Base-by-base conservation (phyloP, 1,140 invertebrate genomes). In the Bombus terrestris region DNA sequence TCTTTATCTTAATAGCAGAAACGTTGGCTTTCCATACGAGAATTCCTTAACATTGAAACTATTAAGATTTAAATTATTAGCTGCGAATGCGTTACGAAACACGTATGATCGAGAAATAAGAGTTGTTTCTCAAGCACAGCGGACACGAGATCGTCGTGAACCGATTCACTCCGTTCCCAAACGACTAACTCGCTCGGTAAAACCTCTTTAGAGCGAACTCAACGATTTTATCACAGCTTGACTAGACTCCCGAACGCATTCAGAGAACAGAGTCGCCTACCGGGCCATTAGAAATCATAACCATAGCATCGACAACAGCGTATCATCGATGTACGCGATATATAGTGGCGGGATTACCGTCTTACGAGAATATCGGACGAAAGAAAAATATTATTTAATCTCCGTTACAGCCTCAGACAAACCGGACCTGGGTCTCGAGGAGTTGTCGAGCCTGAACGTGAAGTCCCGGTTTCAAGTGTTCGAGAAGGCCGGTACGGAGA, bases 401-500 rank as follows among this genome's bases (percentile, higher is more conserved):
- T 93, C 91, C 90, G 88, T 88, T 95, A 93, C 94, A 98, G 98
- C 98, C 76, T 98, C 97, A 87, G 97, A 98, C 92, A 98, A 98
- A 93, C 97, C 98, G n/a, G 97, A 98, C 95, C 96, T 98, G 62
- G 98, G 98, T 39, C 95, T 98, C 37, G 97, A 98, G 91, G 98
- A 98, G 92, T 93, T 98, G 69, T 97, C 97, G 25, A 96, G 96
- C 84, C 94, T 98, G 72, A 98, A 98, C 94, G 97, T 98, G 3
- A 98, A 98, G 93, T 98, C 98, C 76, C 96, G 97, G 78, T 98
- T 98, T 95, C 97, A 98, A 95, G 96, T 98, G 83, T 98, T 98
- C 94, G 98, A 98, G 94, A 96, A 96, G 88, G 93, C 93, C 37
- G 93, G 93, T 73, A 94, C 94, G n/a, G 93, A 95, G 92, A 96